phyloP scores from a whole-genome alignment of 2,797 vertebrate species.

The Ptychadena robeensis region DNA sequence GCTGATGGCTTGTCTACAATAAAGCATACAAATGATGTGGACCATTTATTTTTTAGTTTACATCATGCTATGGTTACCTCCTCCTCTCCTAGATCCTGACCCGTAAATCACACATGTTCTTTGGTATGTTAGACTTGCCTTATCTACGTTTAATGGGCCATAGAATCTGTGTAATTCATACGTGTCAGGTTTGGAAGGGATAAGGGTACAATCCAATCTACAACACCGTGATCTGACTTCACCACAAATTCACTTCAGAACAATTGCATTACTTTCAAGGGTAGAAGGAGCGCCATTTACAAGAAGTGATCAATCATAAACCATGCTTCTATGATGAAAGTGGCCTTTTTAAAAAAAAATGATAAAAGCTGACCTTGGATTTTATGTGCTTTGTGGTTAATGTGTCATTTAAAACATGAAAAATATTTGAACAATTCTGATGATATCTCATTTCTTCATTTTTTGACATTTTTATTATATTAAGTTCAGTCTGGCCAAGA shows the following conservation, averaged over 20 bases:
- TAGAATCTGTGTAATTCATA: background rate
- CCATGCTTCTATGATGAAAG: background rate
- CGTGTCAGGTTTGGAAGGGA: background rate
- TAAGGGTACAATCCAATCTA: background rate
- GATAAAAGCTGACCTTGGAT: conserved; percentile 1
- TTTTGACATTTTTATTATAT: background rate
- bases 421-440: background rate
- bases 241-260: background rate
- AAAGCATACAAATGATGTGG: background rate
- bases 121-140: background rate
- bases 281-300: background rate
- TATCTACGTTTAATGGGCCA: background rate
- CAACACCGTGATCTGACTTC: background rate
- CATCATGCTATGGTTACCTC: background rate
- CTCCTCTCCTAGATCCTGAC: no score
- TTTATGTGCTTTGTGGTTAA: conserved; percentile 1
- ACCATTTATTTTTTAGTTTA: background rate
- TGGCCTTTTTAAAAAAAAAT: background rate
- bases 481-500: background rate
- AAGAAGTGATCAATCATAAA: background rate
- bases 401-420: conserved; percentile 2
- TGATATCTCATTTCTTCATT: background rate
- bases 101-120: background rate
- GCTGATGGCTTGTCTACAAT: no score
- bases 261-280: background rate